Evolutionary conservation across 2,888 invertebrate genomes (phyloP), one percentile per base, ranked within the genome.

Genomic region (Thereva unica): DNA sequence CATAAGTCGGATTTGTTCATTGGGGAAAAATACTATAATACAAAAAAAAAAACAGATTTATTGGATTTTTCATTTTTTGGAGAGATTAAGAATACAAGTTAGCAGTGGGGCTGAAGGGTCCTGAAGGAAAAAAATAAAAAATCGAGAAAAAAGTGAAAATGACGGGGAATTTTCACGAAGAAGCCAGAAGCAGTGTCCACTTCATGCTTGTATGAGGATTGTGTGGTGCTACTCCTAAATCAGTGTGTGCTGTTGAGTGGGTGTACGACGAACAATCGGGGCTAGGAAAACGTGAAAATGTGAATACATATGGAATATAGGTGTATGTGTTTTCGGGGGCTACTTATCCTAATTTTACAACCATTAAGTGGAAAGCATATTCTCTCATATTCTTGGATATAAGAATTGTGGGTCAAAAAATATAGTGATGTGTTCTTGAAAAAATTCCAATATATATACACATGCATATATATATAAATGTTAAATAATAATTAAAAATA

Each of bases 311-410:
- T 61, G 50, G 50, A 61, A 61, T 61, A 49, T 9, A 50, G 37
- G 49, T 61, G 61, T 41, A 50, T 50, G 50, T 61, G 50, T 61
- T 40, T 50, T 49, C 40, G 61, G 49, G 49, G 49, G 61, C 61
- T 61, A 61, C 61, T 65, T 54, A 56, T 54, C 65, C 56, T 65
- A 65, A 65, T 65, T 65, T 65, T 55, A 65, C 65, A 56, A 65
- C 65, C 65, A 54, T 55, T 65, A 55, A 55, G 65, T 61, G 61
- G 40, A 61, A 61, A 61, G 61, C 50, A 61, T 50, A 61, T 61
- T 61, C 61, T 61, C 41, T 23, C 23, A 23, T 23, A 41, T 44
- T 53, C 66, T 53, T 23, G 23, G 23, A 59, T 50, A 59, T 59
- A 59, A 52, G 52, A 53, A 59, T 59, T 57, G 57, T 59, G 59